Conservation (phyloP, 2,888 invertebrate genomes). For the Yponomeuta evonymella region DNA sequence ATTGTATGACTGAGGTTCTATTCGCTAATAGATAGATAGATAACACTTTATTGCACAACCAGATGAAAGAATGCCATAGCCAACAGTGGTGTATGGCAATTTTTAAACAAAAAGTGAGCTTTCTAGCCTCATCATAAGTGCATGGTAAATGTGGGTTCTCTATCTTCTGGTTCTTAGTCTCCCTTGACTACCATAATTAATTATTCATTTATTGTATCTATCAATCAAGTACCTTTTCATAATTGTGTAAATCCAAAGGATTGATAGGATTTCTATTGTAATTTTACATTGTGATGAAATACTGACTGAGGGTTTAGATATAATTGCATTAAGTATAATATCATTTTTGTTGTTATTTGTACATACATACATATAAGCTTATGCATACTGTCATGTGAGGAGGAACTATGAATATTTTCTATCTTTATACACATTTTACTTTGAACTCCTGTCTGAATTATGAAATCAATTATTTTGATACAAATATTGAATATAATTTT, state of each 20-base stretch:
- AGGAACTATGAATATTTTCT: slow-evolving; percentile 42
- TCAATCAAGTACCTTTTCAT: slow-evolving; percentile 11
- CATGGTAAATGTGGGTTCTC: too few species aligned
- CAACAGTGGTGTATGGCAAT: too few species aligned
- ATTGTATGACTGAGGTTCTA: too few species aligned
- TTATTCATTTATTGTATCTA: neutral
- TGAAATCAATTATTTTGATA: slow-evolving; percentile 57
- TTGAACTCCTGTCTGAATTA: slow-evolving; percentile 35
- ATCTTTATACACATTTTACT: slow-evolving; percentile 32
- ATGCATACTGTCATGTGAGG: slow-evolving; percentile 39
- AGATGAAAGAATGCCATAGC: too few species aligned
- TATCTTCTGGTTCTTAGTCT: too few species aligned
- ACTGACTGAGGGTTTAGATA: slow-evolving; percentile 42
- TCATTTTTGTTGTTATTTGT: slow-evolving; percentile 14
- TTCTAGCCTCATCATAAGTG: too few species aligned
- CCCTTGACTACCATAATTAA: neutral
- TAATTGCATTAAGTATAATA: slow-evolving; percentile 20
- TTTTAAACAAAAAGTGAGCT: too few species aligned
- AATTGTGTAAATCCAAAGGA: slow-evolving; percentile 42
- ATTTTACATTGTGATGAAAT: slow-evolving; percentile 60
- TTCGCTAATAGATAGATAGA: too few species aligned
- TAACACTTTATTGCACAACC: too few species aligned
- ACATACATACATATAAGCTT: slow-evolving; percentile 26
- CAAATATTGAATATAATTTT: slow-evolving; percentile 45
- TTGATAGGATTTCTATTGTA: slow-evolving; percentile 36